Evolutionary conservation across 92 coral and sea anemone species (phyloP), one percentile per base, ranked within the genome.

Genomic region (Bergia sp.): DNA sequence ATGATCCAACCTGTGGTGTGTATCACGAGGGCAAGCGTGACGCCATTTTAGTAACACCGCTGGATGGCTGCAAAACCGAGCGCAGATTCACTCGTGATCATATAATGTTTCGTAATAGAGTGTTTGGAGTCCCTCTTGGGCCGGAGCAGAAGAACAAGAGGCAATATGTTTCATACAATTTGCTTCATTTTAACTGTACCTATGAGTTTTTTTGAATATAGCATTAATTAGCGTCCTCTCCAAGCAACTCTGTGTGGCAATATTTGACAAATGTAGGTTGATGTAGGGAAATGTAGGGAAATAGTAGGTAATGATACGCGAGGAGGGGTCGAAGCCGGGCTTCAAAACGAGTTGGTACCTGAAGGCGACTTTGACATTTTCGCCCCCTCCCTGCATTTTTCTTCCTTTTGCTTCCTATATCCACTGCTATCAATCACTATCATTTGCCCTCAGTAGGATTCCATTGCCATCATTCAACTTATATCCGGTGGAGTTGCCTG

Each of bases 51-150:
- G 79, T 16, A 71, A 84, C 87, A 45, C 87, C 87, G 43, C 79
- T 84, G 79, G 64, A 84, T 3, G 78, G 64, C 79, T 84, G 87
- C 64, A 45, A 84, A 47, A 84, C 87, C 38, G 87, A 84, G 66
- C 87, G 79, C 36, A 47, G 79, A 21, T 1, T 84, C 67, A 84
- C 79, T 38, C 87, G 47, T 11, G 79, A 84, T 84, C 85, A 21
- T 43, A 73, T 84, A 10, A n/a, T 84, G 43, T 84, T 5, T 47
- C 79, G 79, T 16, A 84, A 84, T 47, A 84, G 71, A 47, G 87
- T 84, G 43, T 71, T 84, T 29, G 87, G 66, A 15, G 87, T 67
- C 37, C 61, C 79, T 7, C 43, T 71, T 37, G 87, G 58, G 9
- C 53, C 36, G 0, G 75, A 42, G 20, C 37, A 36, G 77, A 13